Evolutionary conservation across 2,888 invertebrate genomes (phyloP).

Genomic region (Leptogaster cylindrica): DNA sequence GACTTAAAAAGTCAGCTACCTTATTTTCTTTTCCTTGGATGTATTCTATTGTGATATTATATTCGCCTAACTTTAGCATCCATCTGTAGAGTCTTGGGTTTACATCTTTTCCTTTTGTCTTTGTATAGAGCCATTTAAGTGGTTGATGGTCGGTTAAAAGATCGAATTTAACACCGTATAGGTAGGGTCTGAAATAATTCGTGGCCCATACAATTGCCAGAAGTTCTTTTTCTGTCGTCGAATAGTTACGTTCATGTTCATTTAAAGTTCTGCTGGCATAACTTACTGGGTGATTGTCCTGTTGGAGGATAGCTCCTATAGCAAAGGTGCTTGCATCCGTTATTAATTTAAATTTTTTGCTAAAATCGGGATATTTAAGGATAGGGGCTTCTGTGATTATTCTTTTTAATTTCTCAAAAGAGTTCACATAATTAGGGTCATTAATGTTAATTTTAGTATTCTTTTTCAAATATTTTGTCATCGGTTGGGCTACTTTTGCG

Average conservation of each 20-base stretch:
- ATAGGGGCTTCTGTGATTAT: conserved; percentile 4
- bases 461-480: neutral
- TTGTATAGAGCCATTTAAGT: neutral
- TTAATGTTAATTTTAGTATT: neutral
- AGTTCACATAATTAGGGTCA: neutral
- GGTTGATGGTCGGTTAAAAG: neutral
- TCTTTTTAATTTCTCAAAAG: conserved; percentile 23
- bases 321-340: conserved; percentile 21
- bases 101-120: neutral
- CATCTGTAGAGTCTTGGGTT: conserved; percentile 43
- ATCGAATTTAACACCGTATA: neutral
- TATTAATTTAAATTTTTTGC: neutral
- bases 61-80: too few relatives aligned
- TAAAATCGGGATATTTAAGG: conserved; percentile 12
- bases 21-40: conserved; percentile 47
- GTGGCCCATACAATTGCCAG: neutral
- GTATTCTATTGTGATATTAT: conserved; percentile 45
- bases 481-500: neutral
- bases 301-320: conserved; percentile 2
- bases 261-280: conserved; percentile 8
- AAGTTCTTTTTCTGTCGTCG: conserved; percentile 8
- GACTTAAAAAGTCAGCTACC: conserved; percentile 45
- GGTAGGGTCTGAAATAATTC: too few relatives aligned
- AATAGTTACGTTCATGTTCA: neutral
- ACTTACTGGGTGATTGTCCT: neutral